Evolutionary conservation across 2,888 invertebrate genomes (phyloP), one percentile per base, ranked within the genome.

Genomic region (Cabera pusaria): DNA sequence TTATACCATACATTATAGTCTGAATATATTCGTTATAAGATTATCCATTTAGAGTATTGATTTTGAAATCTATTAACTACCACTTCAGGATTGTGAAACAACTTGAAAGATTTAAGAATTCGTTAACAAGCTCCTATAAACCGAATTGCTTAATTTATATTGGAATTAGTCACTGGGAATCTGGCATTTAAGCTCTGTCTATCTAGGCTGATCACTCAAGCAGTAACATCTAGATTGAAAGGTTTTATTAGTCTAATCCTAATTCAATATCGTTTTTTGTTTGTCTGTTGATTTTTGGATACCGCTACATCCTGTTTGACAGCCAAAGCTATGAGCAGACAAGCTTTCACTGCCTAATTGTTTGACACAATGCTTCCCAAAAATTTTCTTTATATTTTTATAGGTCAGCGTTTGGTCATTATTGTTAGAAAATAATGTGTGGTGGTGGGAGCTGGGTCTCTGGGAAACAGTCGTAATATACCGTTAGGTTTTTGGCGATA

Each of bases 151-250:
- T 43, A 52, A 52, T 50, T 49, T 44, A 46, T 60, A 65, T 63
- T 61, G 59, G 58, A 67, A 59, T 64, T 64, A 68, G 72, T 72
- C 77, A 78, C 81, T 88, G 86, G 84, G 87, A 88, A 85, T 80
- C 77, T 88, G 87, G 82, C 87, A 87, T 88, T 88, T 88, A 84
- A 77, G 80, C 21, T 31, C 22, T 29, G 26, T 17, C 70, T 77
- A 84, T 84, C 82, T 78, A 71, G 68, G 59, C 66, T 75, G 82
- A 82, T 84, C 87, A 85, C 62, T 85, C 77, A 82, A 72, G 83
- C 86, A 69, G 71, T 69, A 81, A 80, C 68, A 79, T 81, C 84
- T 80, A 85, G 84, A 85, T 87, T 78, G 79, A 82, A 81, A 72
- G 72, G 77, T 79, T 85, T 77, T 74, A 82, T 79, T 76, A 68